Conservation (phyloP, 1,140 invertebrate species). For the Micrasema longulum region DNA sequence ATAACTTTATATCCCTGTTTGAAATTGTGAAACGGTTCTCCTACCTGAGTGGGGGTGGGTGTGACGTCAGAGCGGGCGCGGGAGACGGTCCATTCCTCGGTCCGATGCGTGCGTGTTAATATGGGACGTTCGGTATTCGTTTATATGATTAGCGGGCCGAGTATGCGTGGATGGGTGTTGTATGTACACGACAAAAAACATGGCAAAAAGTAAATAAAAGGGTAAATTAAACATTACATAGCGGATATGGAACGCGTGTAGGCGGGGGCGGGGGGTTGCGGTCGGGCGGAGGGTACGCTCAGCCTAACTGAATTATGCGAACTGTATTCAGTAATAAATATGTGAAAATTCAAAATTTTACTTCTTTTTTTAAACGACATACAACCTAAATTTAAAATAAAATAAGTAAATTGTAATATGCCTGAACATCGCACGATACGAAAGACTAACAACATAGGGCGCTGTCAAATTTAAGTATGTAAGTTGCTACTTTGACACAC, state of each 20-base stretch:
- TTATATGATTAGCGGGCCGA: slow-evolving; percentile 38
- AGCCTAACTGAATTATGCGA: slow-evolving; percentile 18
- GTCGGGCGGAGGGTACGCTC: slow-evolving; percentile 17
- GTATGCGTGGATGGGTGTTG: slow-evolving; percentile 43
- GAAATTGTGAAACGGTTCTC: slow-evolving; percentile 37
- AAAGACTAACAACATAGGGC: too few species aligned
- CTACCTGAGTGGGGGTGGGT: slow-evolving; percentile 10
- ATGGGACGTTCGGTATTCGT: slow-evolving; percentile 34
- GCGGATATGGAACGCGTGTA: slow-evolving; percentile 55
- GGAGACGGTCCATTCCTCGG: not conserved
- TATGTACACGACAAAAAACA: slow-evolving; percentile 55
- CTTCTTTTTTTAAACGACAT: too few species aligned
- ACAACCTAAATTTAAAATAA: too few species aligned
- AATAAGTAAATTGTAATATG: too few species aligned
- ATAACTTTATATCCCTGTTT: slow-evolving; percentile 54
- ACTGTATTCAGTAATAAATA: too few species aligned
- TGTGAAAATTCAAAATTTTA: too few species aligned
- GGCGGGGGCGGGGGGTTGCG: slow-evolving; percentile 26
- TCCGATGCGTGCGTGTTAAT: slow-evolving; percentile 6
- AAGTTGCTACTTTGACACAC: too few species aligned
- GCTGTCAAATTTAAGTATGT: too few species aligned
- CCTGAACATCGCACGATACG: too few species aligned
- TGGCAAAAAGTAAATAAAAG: slow-evolving; percentile 56
- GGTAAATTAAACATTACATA: slow-evolving; percentile 56
- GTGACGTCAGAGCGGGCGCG: not conserved